Conservation (phyloP, 2,797 vertebrate species). For the Lemur catta region DNA sequence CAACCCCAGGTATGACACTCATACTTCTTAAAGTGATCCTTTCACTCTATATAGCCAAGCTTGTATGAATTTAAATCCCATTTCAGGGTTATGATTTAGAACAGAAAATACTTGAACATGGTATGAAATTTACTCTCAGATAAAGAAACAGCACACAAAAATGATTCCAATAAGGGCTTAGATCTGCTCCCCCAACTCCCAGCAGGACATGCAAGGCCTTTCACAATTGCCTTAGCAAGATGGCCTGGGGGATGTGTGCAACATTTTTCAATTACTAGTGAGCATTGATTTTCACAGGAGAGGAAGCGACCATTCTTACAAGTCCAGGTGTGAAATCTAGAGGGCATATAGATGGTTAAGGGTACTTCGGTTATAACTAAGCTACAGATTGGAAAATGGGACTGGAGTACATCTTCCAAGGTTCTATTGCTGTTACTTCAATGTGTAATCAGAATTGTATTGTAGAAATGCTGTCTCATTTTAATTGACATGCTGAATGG, state of each 20-base stretch:
- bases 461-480: background rate
- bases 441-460: background rate
- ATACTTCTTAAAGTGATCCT: background rate
- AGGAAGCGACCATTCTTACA: background rate
- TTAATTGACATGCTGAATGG: background rate
- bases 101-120: background rate
- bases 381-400: background rate
- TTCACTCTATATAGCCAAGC: background rate
- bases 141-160: background rate
- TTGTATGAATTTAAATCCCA: background rate
- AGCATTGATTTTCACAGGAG: background rate
- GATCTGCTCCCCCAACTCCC: background rate
- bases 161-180: background rate
- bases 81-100: background rate
- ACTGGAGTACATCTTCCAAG: background rate
- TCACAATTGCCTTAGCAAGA: background rate
- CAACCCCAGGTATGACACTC: background rate
- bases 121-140: background rate
- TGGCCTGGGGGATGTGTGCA: background rate
- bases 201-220: background rate
- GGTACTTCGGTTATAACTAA: background rate
- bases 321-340: background rate
- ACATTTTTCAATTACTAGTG: background rate
- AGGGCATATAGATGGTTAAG: background rate
- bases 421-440: background rate